These are phyloP conservation scores for Bovichtus variegatus DNA, from an alignment of 2,797 vertebrate species.

Conservation along the genomic window DNA sequence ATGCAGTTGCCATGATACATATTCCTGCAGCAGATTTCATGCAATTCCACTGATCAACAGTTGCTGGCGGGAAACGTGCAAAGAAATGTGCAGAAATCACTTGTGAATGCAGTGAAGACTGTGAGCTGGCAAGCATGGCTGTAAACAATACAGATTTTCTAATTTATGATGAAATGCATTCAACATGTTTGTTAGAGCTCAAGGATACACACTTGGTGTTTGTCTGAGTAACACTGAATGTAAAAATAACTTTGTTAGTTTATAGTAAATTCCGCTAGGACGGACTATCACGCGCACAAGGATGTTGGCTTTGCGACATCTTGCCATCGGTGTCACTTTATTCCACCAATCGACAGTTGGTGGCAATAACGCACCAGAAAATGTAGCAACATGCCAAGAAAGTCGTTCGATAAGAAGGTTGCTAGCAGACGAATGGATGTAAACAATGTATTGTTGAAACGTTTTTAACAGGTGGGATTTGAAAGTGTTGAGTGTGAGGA, in stretches of 20 bases:
- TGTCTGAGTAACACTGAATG: no score
- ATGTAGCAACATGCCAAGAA: neutral
- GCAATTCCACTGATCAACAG: neutral
- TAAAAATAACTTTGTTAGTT: neutral
- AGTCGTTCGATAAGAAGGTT: neutral
- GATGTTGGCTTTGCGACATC: neutral
- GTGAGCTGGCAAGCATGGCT: neutral
- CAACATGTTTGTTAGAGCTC: no score
- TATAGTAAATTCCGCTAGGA: no score
- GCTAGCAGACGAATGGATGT: neutral
- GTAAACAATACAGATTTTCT: neutral
- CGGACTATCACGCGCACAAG: neutral
- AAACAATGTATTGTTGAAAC: neutral
- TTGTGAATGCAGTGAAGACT: no score
- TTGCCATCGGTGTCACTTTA: no score
- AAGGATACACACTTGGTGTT: no score
- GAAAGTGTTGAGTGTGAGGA: neutral
- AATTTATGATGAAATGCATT: neutral
- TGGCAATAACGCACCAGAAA: neutral
- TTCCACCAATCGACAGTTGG: no score
- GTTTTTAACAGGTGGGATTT: neutral
- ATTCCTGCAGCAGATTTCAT: neutral
- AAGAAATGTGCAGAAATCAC: neutral
- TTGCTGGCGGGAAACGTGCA: neutral
- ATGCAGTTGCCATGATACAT: accelerated